Percentiles rank a stretch among this genome's conserved stretches.
These are phyloP conservation scores for Agrilus biguttatus DNA, from an alignment of 2,888 invertebrate species.

Conservation along the genomic window DNA sequence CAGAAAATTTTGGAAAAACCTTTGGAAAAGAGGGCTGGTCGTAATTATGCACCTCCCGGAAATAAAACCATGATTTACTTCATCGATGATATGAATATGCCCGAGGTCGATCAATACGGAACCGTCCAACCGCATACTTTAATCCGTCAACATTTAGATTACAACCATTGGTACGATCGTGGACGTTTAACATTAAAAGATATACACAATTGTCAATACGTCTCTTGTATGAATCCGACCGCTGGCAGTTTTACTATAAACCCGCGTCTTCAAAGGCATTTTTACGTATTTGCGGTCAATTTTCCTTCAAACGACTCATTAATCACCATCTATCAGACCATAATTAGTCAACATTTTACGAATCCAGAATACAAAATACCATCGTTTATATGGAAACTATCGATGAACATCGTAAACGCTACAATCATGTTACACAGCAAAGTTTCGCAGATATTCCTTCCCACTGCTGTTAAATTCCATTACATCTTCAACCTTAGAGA, in stretches of 20 bases:
- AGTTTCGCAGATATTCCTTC: slow-evolving; percentile 75
- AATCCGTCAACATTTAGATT: slow-evolving; percentile 90
- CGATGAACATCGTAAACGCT: slow-evolving; percentile 62
- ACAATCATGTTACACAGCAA: slow-evolving; percentile 77
- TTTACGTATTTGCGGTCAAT: slow-evolving; percentile 73
- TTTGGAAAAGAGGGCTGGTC: slow-evolving; percentile 82
- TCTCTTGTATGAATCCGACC: slow-evolving; percentile 96
- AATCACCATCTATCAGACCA: slow-evolving; percentile 76
- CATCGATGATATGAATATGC: slow-evolving; percentile 97
- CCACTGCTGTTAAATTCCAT: slow-evolving; percentile 93
- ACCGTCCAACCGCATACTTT: slow-evolving; percentile 94
- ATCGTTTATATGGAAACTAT: slow-evolving; percentile 49
- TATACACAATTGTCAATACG: slow-evolving; percentile 92
- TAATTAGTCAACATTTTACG: slow-evolving; percentile 71
- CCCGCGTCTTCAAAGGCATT: slow-evolving; percentile 81
- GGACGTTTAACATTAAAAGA: slow-evolving; percentile 80
- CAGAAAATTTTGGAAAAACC: slow-evolving; percentile 89
- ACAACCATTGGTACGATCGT: slow-evolving; percentile 90
- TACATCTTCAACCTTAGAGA: slow-evolving; percentile 93
- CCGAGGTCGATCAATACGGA: slow-evolving; percentile 78
- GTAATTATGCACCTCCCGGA: slow-evolving; percentile 92
- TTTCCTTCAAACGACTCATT: slow-evolving; percentile 70
- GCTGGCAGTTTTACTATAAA: slow-evolving; percentile 96
- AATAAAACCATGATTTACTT: slow-evolving; percentile 88
- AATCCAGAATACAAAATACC: slow-evolving; percentile 72